A percentile compares a stretch with the other conserved stretches of the same genome.
phyloP scores from a whole-genome alignment of 2,888 invertebrate genomes.

The Heliconius ismenius region DNA sequence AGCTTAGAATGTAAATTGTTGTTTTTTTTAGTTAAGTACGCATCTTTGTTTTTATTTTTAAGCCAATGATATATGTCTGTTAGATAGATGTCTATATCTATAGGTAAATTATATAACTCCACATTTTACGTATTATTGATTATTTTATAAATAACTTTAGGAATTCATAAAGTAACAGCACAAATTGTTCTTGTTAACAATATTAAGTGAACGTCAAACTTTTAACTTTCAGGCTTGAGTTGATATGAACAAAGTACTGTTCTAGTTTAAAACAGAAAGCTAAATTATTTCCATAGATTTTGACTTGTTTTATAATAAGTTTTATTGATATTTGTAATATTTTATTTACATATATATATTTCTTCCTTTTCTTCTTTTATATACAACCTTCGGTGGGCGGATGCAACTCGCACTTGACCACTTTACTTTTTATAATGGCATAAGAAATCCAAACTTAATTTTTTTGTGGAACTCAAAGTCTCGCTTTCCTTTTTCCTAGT shows the following conservation, averaged over 20 bases:
- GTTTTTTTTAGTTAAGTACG: not conserved
- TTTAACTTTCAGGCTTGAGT: constrained; percentile 3
- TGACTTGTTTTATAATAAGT: not conserved
- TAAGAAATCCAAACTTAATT: too few relatives aligned
- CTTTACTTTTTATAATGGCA: too few relatives aligned
- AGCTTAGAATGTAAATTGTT: not conserved
- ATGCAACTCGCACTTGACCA: too few relatives aligned
- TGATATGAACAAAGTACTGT: constrained; percentile 11
- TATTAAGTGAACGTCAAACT: constrained; percentile 12
- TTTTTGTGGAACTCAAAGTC: too few relatives aligned
- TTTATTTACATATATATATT: not conserved
- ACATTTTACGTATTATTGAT: not conserved
- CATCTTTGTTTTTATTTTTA: not conserved
- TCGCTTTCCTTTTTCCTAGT: too few relatives aligned
- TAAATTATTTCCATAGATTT: constrained; percentile 9
- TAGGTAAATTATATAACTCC: not conserved
- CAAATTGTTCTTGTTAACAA: constrained; percentile 14
- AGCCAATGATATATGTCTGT: too few relatives aligned
- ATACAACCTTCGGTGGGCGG: too few relatives aligned
- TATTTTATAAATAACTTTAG: not conserved
- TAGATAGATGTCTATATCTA: not conserved
- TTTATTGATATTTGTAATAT: not conserved
- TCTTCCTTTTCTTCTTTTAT: too few relatives aligned
- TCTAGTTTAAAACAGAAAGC: constrained; percentile 4
- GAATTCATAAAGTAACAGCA: not conserved